A percentile compares a stretch with the other conserved stretches of the same genome.
These are phyloP conservation scores for Alces alces DNA, from an alignment of 2,113 vertebrate genomes.

Conservation along the genomic window DNA sequence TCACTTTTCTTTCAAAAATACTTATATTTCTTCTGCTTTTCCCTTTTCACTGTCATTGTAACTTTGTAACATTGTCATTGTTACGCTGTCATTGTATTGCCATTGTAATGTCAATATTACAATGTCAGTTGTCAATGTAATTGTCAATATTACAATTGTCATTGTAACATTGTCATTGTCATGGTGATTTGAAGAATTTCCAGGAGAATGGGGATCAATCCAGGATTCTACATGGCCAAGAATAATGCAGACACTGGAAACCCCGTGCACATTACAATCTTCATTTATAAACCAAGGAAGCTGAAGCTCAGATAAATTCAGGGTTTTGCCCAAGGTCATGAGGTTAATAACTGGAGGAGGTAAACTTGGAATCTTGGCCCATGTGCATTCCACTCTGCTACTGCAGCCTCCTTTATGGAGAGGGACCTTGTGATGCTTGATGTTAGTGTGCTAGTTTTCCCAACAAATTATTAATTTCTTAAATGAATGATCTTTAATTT, in stretches of 20 bases:
- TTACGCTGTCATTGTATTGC: too few species aligned
- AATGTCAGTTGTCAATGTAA: too few species aligned
- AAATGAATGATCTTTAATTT: not conserved
- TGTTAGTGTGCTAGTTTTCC: not conserved
- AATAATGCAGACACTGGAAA: not conserved
- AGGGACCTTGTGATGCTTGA: not conserved
- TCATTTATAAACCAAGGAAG: not conserved
- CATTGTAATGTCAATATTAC: too few species aligned
- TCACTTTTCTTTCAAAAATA: not conserved
- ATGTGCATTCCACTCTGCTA: not conserved
- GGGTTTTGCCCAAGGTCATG: not conserved
- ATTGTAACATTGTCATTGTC: too few species aligned
- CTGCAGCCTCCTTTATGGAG: not conserved
- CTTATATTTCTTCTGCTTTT: not conserved
- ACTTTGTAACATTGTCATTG: not conserved
- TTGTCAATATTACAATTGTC: too few species aligned
- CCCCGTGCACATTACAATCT: not conserved
- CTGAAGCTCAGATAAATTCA: not conserved
- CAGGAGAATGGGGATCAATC: not conserved
- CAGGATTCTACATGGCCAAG: not conserved
- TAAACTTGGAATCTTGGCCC: not conserved
- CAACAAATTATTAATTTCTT: not conserved
- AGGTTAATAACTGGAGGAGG: not conserved
- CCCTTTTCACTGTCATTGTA: not conserved
- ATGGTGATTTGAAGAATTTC: not conserved